These are phyloP conservation scores for Hozukius guyotensis DNA, from an alignment of 2,797 vertebrate genomes.

Conservation along the genomic window DNA sequence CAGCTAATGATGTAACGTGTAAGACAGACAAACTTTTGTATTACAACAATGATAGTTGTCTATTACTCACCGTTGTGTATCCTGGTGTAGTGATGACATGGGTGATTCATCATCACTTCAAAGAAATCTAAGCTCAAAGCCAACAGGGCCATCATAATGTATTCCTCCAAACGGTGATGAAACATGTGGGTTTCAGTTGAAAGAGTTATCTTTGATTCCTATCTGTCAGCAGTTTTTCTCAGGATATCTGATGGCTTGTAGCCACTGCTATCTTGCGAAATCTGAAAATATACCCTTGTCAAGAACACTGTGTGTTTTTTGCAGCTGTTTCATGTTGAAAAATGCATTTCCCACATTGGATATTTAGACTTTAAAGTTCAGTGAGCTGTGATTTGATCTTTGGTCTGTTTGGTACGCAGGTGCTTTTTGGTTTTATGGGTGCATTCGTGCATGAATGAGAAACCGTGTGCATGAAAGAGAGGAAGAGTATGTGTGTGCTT, in stretches of 20 bases:
- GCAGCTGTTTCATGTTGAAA: not conserved
- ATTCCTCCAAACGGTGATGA: not conserved
- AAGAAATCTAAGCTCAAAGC: not conserved
- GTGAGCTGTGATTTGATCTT: not conserved
- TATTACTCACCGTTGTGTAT: not conserved
- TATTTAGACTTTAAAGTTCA: not conserved
- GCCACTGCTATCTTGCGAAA: not conserved
- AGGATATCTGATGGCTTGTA: not conserved
- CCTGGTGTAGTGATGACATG: not conserved
- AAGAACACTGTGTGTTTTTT: not conserved
- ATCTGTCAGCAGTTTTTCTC: constrained; percentile 1
- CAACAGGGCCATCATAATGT: not conserved
- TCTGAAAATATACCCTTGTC: not conserved
- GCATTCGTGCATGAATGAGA: not conserved
- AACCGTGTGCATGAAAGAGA: not conserved
- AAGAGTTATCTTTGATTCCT: not conserved
- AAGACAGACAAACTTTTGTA: not conserved
- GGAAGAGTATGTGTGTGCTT: not conserved
- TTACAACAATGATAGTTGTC: not conserved
- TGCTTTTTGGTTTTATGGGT: not conserved
- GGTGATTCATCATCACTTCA: not conserved
- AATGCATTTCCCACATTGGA: not conserved
- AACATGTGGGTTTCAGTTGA: not conserved
- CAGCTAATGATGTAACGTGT: not conserved
- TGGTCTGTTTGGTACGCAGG: not conserved